phyloP scores from a whole-genome alignment of 2,888 invertebrate species.

The Calameuta idolon region DNA sequence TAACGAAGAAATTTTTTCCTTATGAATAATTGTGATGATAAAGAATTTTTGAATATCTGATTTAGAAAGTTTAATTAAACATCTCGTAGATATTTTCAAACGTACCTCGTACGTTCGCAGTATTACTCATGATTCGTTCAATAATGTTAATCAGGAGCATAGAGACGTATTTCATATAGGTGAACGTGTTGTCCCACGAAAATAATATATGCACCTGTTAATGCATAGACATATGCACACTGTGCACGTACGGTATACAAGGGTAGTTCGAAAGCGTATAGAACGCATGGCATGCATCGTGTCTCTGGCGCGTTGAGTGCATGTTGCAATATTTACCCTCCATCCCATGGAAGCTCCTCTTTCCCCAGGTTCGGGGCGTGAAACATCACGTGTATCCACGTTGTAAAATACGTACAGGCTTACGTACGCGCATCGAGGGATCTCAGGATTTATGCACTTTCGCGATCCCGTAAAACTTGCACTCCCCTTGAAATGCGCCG shows the following conservation, averaged over 20 bases:
- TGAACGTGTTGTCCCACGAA: slow-evolving; percentile 42
- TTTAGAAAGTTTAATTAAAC: too few relatives aligned
- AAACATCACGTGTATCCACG: neutral
- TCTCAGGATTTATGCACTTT: neutral
- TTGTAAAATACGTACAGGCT: neutral
- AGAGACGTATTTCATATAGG: neutral
- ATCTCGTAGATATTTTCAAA: too few relatives aligned
- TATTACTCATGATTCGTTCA: neutral
- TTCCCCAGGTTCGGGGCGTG: neutral
- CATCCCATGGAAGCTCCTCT: slow-evolving; percentile 11
- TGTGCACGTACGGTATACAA: slow-evolving; percentile 21
- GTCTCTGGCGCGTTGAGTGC: slow-evolving; percentile 56
- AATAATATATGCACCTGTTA: slow-evolving; percentile 62
- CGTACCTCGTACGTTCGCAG: neutral
- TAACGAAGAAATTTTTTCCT: too few relatives aligned
- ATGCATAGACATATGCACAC: slow-evolving; percentile 53
- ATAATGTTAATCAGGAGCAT: neutral
- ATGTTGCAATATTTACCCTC: slow-evolving; percentile 61
- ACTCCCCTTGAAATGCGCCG: neutral
- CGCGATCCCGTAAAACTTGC: neutral
- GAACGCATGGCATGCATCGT: slow-evolving; percentile 32
- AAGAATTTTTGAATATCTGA: too few relatives aligned
- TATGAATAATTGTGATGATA: too few relatives aligned
- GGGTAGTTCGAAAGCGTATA: slow-evolving; percentile 15
- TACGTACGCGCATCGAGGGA: neutral